Evolutionary conservation across 2,113 vertebrate species (phyloP), one percentile per base, ranked within the genome.

Genomic region (Scatophagus argus): DNA sequence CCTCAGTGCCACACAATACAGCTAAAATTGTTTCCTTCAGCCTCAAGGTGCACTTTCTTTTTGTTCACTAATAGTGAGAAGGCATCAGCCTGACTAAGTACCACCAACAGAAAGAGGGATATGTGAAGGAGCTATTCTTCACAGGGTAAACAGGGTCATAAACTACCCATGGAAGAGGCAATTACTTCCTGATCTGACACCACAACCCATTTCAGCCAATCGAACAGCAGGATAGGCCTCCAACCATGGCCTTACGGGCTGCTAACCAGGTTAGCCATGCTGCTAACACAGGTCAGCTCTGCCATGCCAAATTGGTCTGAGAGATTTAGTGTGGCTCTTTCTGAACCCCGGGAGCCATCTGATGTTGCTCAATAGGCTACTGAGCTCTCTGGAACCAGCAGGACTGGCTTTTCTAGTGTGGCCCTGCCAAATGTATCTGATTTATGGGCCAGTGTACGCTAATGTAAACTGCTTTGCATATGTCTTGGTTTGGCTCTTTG

Each of bases 401-500:
- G 34, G 49, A 67, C 58, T n/a, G 68, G 79, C 46, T 52, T 31
- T 12, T 67, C 60, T 47, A 54, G 67, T 76, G 64, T 29, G 61
- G 55, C 34, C 65, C 58, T 61, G 79, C 79, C 80, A 76, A 77
- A 55, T 34, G 25, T 85, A 90, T 92, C 92, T 96, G 96, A 97
- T 97, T 96, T 95, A 97, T 96, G 93, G 93, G 87, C 92, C 87
- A 87, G 85, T 87, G 86, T 84, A 91, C 92, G 94, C 94, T 95
- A 96, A 96, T 95, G 94, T 83, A 88, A 91, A 90, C 91, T 91
- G 92, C 87, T 96, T 95, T 95, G 95, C 94, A 96, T 94, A 71
- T 93, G 95, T 95, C 96, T 94, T 92, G 93, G 90, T 93, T 95
- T 93, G 77, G 49, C 71, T 80, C 25, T 62, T 74, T 49, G 27